Evolutionary conservation across 1,140 invertebrate genomes (phyloP).

Genomic region (Camponotus floridanus): DNA sequence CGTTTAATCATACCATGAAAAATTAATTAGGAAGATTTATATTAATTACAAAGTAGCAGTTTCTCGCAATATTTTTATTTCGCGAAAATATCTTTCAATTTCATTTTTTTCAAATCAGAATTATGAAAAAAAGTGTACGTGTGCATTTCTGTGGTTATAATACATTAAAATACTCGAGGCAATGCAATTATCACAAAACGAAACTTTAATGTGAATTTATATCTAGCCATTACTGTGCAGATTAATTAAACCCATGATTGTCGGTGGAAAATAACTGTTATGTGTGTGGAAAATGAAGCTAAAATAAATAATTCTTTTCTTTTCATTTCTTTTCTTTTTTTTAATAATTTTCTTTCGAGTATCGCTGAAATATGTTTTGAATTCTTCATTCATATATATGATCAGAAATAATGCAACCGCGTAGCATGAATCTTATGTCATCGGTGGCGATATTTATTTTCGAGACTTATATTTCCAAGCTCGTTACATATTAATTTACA

Average conservation of each 20-base stretch:
- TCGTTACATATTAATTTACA: constrained; percentile 24
- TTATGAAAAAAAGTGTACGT: no score
- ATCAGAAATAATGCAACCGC: not conserved
- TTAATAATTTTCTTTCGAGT: not conserved
- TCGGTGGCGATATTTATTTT: not conserved
- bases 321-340: not conserved
- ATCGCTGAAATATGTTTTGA: not conserved
- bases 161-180: not conserved
- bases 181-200: not conserved
- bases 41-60: not conserved
- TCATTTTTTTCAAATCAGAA: not conserved
- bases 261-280: not conserved
- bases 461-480: not conserved
- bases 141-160: not conserved
- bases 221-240: not conserved
- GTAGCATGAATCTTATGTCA: not conserved
- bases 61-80: not conserved
- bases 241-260: not conserved
- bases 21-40: not conserved
- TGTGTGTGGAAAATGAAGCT: not conserved
- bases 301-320: not conserved
- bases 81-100: not conserved
- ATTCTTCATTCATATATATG: not conserved
- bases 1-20: not conserved
- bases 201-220: not conserved